Percentiles rank a stretch among this genome's conserved stretches.
Evolutionary conservation across 2,113 vertebrate genomes (phyloP).

Genomic region (Uria aalge): DNA sequence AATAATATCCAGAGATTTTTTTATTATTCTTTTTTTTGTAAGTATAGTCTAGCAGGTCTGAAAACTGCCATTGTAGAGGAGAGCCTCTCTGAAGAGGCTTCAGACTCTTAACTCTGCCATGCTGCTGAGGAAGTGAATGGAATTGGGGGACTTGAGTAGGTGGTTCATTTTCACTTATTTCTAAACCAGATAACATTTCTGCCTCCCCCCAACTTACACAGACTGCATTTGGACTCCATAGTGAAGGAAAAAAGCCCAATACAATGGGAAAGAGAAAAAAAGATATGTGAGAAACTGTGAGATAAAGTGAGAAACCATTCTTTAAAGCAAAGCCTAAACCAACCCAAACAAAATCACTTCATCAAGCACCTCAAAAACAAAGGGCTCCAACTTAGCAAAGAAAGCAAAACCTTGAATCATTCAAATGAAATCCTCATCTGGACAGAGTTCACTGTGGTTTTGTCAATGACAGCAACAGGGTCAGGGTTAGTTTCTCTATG

Average conservation of each 20-base stretch:
- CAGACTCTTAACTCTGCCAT: background rate
- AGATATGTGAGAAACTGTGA: no score
- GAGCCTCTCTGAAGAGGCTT: background rate
- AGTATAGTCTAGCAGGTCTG: background rate
- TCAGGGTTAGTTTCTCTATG: background rate
- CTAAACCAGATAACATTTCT: background rate
- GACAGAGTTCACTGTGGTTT: background rate
- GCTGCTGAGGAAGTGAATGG: background rate
- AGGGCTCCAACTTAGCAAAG: background rate
- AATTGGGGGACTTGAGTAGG: background rate
- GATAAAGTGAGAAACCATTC: background rate
- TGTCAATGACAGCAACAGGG: background rate
- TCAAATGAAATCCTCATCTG: background rate
- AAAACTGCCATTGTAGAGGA: background rate
- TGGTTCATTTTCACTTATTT: background rate
- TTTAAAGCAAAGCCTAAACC: background rate
- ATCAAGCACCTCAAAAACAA: background rate
- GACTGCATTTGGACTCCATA: background rate
- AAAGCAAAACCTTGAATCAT: background rate
- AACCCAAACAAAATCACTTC: background rate
- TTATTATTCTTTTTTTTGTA: background rate
- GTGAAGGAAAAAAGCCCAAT: background rate
- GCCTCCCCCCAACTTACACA: background rate
- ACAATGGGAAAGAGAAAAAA: background rate
- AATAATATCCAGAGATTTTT: background rate